Conservation (phyloP, 2,113 vertebrate genomes). For the Electrona antarctica region DNA sequence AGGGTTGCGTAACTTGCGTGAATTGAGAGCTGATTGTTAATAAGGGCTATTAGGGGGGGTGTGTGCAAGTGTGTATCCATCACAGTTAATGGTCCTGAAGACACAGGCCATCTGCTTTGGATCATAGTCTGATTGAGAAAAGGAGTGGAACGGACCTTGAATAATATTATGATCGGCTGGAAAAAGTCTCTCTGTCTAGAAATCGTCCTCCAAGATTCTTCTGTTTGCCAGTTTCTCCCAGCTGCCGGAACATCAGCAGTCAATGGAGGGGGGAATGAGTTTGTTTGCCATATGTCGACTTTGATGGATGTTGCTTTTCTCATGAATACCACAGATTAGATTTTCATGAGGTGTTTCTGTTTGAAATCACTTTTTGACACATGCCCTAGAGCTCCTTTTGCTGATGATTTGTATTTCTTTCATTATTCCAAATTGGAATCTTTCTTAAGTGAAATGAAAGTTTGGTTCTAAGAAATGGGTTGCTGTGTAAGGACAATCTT, state of each 20-base stretch:
- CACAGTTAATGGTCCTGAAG: slow-evolving; percentile 16
- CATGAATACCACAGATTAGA: slow-evolving; percentile 1
- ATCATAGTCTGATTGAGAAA: slow-evolving; percentile 36
- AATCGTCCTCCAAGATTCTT: background rate
- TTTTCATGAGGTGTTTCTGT: slow-evolving; percentile 15
- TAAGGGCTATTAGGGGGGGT: slow-evolving; percentile 33
- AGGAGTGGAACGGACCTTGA: background rate
- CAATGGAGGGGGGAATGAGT: background rate
- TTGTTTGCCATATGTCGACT: slow-evolving; percentile 15
- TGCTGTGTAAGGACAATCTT: slow-evolving; percentile 13
- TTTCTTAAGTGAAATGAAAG: background rate
- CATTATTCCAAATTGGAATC: background rate
- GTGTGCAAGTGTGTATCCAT: slow-evolving; percentile 25
- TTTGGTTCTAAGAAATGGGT: slow-evolving; percentile 22
- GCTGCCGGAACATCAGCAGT: slow-evolving; percentile 14
- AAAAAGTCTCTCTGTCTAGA: slow-evolving; percentile 14
- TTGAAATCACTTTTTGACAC: background rate
- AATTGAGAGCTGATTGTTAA: slow-evolving; percentile 35
- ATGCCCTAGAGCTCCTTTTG: background rate
- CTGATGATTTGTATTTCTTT: background rate
- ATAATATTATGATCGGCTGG: slow-evolving; percentile 32
- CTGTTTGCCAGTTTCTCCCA: slow-evolving; percentile 10
- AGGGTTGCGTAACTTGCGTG: slow-evolving; percentile 14
- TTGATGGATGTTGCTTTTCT: slow-evolving; percentile 21
- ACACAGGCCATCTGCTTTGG: slow-evolving; percentile 49